These are phyloP conservation scores for Nothocercus julius DNA, from an alignment of 2,113 vertebrate species.

Conservation along the genomic window DNA sequence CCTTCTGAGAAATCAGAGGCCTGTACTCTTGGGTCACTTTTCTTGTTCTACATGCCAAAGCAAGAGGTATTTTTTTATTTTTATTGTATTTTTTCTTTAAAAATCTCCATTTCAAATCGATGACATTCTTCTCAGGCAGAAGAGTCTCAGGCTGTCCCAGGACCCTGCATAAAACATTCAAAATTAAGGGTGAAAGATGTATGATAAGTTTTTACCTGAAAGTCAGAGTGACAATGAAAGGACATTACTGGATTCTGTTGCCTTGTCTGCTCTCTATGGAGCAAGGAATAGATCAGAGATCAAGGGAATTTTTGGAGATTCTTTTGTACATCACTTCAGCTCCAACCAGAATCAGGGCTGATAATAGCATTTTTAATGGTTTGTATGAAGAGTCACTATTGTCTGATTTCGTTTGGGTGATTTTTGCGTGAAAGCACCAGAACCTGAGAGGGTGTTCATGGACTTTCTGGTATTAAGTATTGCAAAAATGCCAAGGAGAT, in stretches of 20 bases:
- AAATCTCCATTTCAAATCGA: background rate
- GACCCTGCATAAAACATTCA: background rate
- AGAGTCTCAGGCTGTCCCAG: background rate
- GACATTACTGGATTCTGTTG: background rate
- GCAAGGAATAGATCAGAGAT: background rate
- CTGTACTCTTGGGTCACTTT: background rate
- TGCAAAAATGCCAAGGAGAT: background rate
- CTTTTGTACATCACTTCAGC: background rate
- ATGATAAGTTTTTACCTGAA: background rate
- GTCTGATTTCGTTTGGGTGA: background rate
- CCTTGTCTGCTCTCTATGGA: background rate
- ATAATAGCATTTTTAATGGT: background rate
- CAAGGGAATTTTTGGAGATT: background rate
- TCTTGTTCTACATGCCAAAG: background rate
- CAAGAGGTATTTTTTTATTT: background rate
- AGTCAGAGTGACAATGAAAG: background rate
- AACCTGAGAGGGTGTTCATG: background rate
- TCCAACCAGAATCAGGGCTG: background rate
- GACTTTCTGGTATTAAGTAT: background rate
- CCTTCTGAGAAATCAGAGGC: background rate
- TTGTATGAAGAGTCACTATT: background rate
- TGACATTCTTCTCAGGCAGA: background rate
- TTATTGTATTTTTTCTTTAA: background rate
- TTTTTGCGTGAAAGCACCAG: background rate
- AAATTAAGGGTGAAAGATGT: fast-evolving